Conservation (phyloP, 2,797 vertebrate genomes). For the Zenarchopterus dispar region DNA sequence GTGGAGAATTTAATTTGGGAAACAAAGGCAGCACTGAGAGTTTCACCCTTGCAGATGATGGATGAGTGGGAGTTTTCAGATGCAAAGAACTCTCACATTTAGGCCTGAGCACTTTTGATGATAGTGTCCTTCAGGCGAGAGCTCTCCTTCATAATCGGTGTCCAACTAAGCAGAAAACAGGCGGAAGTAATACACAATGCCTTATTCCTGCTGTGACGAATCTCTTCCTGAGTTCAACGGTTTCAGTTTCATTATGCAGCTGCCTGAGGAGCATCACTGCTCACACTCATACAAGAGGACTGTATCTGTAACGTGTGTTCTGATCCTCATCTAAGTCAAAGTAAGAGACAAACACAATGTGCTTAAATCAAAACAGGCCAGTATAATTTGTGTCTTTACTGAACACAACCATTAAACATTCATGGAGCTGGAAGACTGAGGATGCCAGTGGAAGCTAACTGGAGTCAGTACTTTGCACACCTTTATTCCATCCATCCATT, state of each 20-base stretch:
- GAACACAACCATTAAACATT: too few relatives aligned
- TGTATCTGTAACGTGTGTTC: too few relatives aligned
- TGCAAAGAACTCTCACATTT: constrained; percentile 67
- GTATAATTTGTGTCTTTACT: too few relatives aligned
- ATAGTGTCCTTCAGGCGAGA: constrained; percentile 56
- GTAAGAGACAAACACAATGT: too few relatives aligned
- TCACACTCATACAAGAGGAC: too few relatives aligned
- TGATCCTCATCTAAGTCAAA: too few relatives aligned
- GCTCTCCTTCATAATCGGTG: constrained; percentile 51
- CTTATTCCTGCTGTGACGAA: constrained; percentile 22
- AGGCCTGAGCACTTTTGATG: constrained; percentile 46
- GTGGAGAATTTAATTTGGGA: constrained; percentile 76
- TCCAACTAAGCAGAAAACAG: constrained; percentile 59
- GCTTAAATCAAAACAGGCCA: too few relatives aligned
- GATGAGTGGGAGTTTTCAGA: constrained; percentile 64
- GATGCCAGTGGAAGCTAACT: too few relatives aligned
- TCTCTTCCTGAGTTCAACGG: constrained; percentile 20
- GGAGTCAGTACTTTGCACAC: too few relatives aligned
- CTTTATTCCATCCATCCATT: too few relatives aligned
- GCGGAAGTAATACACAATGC: constrained; percentile 40
- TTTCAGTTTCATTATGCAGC: constrained; percentile 7
- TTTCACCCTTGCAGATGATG: constrained; percentile 68
- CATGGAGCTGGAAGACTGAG: too few relatives aligned
- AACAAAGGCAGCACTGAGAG: constrained; percentile 55
- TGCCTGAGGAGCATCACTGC: not conserved